A percentile compares a stretch with the other conserved stretches of the same genome.
These are phyloP conservation scores for Sinonovacula constricta DNA, from an alignment of 1,140 invertebrate species.

Conservation along the genomic window DNA sequence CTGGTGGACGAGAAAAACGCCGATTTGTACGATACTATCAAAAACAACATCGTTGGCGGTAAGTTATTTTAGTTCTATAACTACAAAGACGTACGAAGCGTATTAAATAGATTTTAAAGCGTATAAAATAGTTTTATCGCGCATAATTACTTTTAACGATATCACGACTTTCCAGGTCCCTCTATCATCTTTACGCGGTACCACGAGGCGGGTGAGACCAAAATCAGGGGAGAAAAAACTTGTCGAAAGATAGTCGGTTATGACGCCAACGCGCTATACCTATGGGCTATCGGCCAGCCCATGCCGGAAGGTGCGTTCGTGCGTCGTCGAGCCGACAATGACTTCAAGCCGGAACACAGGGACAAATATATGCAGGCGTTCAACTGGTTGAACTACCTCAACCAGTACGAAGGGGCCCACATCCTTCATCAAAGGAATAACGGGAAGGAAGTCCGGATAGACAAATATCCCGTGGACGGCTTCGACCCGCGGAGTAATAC, in stretches of 20 bases:
- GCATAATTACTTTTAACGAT: no score
- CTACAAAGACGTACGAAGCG: no score
- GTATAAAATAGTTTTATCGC: no score
- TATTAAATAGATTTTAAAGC: no score
- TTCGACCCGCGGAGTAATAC: no score
- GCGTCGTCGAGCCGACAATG: slow-evolving; percentile 11
- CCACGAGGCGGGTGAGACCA: slow-evolving; percentile 7
- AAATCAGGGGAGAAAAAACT: slow-evolving; percentile 5
- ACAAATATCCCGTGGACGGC: slow-evolving; percentile 27
- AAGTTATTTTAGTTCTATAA: no score
- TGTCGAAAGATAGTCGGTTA: slow-evolving; percentile 40
- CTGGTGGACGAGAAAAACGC: slow-evolving; percentile 41
- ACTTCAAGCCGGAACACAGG: slow-evolving; percentile 34
- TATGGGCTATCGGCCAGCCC: slow-evolving; percentile 40
- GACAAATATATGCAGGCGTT: slow-evolving; percentile 21
- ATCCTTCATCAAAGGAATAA: slow-evolving; percentile 24
- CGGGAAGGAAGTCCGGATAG: not conserved
- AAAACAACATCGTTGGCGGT: slow-evolving; percentile 32
- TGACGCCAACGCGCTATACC: slow-evolving; percentile 55
- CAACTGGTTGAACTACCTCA: slow-evolving; percentile 46
- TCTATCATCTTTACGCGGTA: slow-evolving; percentile 35
- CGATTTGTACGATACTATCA: slow-evolving; percentile 53
- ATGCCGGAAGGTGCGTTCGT: slow-evolving; percentile 53
- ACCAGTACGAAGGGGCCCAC: not conserved
- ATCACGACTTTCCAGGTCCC: slow-evolving; percentile 15